Evolutionary conservation across 1,140 invertebrate genomes (phyloP).

Genomic region (Penaeus indicus): DNA sequence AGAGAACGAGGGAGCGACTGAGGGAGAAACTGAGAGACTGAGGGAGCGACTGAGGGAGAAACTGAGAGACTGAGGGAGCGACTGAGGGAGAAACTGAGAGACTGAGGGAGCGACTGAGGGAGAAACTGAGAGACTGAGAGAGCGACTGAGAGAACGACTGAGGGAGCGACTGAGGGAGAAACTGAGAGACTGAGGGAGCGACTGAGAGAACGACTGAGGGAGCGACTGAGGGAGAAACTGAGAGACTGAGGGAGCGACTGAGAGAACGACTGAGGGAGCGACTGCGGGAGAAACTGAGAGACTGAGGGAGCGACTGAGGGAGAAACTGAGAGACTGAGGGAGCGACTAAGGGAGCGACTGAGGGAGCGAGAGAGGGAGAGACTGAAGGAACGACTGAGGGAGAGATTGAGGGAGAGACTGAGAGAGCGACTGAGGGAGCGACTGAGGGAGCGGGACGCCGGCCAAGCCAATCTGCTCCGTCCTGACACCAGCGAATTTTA

Average conservation of each 20-base stretch:
- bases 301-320: neutral
- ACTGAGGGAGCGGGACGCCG: no score
- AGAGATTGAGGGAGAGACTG: neutral
- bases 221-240: neutral
- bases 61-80: no score
- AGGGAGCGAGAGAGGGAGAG: neutral
- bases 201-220: neutral
- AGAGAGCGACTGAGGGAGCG: neutral
- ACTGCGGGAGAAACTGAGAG: neutral
- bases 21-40: no score
- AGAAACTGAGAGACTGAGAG: no score
- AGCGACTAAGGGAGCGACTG: neutral
- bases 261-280: neutral
- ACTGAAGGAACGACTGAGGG: neutral
- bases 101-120: no score
- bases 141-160: no score
- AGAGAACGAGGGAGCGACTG: no score
- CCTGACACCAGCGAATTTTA: no score
- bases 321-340: neutral
- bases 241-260: neutral
- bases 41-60: no score
- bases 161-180: neutral
- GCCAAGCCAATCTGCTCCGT: no score
- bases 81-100: no score
- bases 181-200: neutral